phyloP scores from a whole-genome alignment of 2,888 invertebrate genomes.

The Sepiola atlantica region DNA sequence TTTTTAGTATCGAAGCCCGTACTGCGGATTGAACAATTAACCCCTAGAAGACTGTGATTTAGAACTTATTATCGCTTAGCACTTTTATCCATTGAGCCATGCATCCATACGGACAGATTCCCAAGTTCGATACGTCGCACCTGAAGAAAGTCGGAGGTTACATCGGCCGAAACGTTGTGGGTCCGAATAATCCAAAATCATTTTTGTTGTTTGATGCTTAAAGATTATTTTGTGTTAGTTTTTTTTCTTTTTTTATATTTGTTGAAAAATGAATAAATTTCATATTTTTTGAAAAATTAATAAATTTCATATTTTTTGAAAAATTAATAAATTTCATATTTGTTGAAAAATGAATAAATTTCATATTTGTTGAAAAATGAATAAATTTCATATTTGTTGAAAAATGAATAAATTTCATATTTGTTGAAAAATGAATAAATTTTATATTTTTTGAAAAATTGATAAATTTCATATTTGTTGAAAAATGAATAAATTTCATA shows the following conservation, averaged over 20 bases:
- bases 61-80: too few species aligned
- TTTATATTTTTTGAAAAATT: too few species aligned
- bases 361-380: background rate
- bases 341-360: too few species aligned
- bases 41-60: too few species aligned
- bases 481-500: background rate
- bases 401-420: too few species aligned
- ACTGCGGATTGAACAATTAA: too few species aligned
- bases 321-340: background rate
- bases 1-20: too few species aligned
- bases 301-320: background rate
- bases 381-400: background rate
- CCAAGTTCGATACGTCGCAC: background rate
- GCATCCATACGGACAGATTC: background rate
- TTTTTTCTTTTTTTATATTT: too few species aligned
- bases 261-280: background rate
- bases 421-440: background rate
- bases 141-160: background rate
- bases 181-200: background rate
- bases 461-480: background rate
- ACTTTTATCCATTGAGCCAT: too few species aligned
- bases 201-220: too few species aligned
- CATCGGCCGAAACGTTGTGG: background rate
- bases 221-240: too few species aligned
- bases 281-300: too few species aligned